These are phyloP conservation scores for Tethya wilhelma DNA, from an alignment of 37 sponge, comb jelly and placozoan genomes.

Conservation along the genomic window DNA sequence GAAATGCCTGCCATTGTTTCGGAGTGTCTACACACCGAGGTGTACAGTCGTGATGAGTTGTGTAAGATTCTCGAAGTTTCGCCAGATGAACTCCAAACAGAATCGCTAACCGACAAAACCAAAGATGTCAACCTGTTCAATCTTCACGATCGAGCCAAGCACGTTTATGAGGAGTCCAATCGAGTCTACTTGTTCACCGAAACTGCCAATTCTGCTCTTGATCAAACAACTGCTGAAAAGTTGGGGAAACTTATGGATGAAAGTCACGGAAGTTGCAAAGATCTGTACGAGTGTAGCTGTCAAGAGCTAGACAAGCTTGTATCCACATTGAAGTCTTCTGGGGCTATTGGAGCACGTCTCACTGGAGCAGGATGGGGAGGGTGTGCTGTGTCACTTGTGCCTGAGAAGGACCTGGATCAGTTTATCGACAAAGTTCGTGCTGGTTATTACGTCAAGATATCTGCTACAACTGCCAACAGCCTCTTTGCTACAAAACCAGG, in stretches of 20 bases:
- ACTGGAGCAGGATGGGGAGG: constrained; percentile 99
- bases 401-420: constrained; percentile 30
- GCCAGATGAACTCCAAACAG: constrained; percentile 38
- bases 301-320: constrained; percentile 84
- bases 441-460: constrained; percentile 45
- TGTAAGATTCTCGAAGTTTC: constrained; percentile 64
- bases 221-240: constrained; percentile 24
- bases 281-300: constrained; percentile 91
- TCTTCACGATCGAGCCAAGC: constrained; percentile 84
- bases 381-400: constrained; percentile 89
- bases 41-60: constrained; percentile 83
- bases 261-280: constrained; percentile 87
- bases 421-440: constrained; percentile 60
- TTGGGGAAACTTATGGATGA: constrained; percentile 92
- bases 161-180: constrained; percentile 86
- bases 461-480: not conserved
- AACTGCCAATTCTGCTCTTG: constrained; percentile 35
- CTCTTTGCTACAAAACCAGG: constrained; percentile 86
- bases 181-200: constrained; percentile 77
- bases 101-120: constrained; percentile 47
- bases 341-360: constrained; percentile 90
- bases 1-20: constrained; percentile 74
- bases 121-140: constrained; percentile 59
- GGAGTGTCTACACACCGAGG: constrained; percentile 69
- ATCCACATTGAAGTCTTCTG: constrained; percentile 55